These are phyloP conservation scores for Fragum whitleyi DNA, from an alignment of 2,888 invertebrate species.

Conservation along the genomic window DNA sequence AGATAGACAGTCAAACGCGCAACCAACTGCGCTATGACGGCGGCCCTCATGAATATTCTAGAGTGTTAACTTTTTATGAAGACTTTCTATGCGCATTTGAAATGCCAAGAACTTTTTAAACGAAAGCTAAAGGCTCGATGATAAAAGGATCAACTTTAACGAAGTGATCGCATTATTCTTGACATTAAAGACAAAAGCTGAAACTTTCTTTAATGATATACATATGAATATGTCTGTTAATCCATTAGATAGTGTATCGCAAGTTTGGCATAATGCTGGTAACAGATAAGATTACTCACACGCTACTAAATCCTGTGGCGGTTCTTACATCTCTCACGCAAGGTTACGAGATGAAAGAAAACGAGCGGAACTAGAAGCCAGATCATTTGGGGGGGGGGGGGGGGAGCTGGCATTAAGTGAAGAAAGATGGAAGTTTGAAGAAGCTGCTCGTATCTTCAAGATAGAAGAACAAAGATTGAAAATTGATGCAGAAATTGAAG, in stretches of 20 bases:
- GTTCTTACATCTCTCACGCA: conserved; percentile 8
- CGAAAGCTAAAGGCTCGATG: background rate
- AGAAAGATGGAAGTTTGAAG: background rate
- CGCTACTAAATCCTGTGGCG: background rate
- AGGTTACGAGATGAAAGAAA: conserved; percentile 12
- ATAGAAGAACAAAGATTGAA: background rate
- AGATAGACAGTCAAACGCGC: no score
- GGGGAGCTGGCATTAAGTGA: background rate
- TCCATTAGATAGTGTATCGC: background rate
- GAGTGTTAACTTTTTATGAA: no score
- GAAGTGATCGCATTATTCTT: background rate
- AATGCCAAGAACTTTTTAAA: no score
- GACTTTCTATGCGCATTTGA: no score
- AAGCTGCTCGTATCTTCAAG: background rate
- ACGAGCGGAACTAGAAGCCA: background rate
- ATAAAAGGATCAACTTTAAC: background rate
- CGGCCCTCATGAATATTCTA: no score
- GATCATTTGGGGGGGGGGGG: background rate
- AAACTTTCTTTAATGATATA: background rate
- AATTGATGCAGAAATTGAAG: no score
- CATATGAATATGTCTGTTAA: background rate
- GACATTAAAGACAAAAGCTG: background rate
- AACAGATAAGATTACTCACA: background rate
- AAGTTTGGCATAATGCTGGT: background rate
- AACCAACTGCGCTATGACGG: no score